A percentile compares a stretch with the other conserved stretches of the same genome.
Evolutionary conservation across 1,140 invertebrate genomes (phyloP).

Genomic region (Batillaria attramentaria): DNA sequence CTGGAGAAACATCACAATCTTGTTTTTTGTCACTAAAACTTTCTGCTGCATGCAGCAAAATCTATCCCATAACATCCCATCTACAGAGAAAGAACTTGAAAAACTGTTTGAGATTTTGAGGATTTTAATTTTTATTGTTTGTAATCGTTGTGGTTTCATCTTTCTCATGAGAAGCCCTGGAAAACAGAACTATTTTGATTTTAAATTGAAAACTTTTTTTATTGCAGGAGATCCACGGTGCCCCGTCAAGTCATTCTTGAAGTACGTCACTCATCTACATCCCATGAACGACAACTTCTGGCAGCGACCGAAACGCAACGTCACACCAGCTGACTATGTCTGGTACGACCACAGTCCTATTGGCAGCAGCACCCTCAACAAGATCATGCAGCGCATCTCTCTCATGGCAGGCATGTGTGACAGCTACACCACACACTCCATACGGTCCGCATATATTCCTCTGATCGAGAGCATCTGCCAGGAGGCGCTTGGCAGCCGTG

Average conservation of each 20-base stretch:
- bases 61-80: not conserved
- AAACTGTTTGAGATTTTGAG: too few relatives aligned
- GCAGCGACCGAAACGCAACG: slow-evolving; percentile 63
- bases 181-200: not conserved
- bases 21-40: not conserved
- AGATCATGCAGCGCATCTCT: slow-evolving; percentile 62
- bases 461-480: slow-evolving; percentile 60
- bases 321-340: slow-evolving; percentile 58
- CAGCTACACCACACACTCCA: slow-evolving; percentile 64
- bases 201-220: not conserved
- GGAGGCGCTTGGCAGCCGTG: slow-evolving; percentile 37
- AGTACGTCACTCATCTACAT: slow-evolving; percentile 63
- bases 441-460: slow-evolving; percentile 60
- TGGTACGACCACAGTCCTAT: slow-evolving; percentile 65
- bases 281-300: slow-evolving; percentile 66
- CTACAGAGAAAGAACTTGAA: not conserved
- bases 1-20: too few relatives aligned
- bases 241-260: slow-evolving; percentile 59
- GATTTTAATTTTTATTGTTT: not conserved
- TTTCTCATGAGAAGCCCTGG: not conserved
- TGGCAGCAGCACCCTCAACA: slow-evolving; percentile 60
- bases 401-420: slow-evolving; percentile 56
- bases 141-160: not conserved
- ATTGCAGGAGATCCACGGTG: slow-evolving; percentile 61
- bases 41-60: not conserved